phyloP scores from a whole-genome alignment of 1,140 invertebrate species.

The Daktulosphaira vitifoliae region DNA sequence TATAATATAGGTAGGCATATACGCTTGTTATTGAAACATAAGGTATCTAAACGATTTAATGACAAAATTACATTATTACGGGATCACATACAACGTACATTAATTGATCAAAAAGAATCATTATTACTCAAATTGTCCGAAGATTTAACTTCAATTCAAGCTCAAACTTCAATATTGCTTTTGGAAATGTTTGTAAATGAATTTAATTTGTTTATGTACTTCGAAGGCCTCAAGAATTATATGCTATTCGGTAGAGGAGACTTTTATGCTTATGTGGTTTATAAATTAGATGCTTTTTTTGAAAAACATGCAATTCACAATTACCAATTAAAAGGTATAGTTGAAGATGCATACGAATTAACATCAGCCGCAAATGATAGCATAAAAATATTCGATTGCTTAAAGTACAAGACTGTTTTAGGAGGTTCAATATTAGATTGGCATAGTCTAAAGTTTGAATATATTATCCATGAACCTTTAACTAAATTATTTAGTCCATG shows the following conservation, averaged over 20 bases:
- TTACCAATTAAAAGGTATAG: conserved; percentile 11
- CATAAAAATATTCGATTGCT: neutral
- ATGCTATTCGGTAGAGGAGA: conserved; percentile 3
- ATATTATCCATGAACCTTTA: neutral
- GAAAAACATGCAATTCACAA: neutral
- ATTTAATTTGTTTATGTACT: neutral
- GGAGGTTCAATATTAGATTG: neutral
- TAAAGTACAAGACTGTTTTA: neutral
- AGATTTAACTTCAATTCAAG: neutral
- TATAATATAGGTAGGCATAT: conserved; percentile 1
- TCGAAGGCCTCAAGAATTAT: conserved; percentile 6
- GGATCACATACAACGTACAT: neutral
- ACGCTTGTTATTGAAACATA: neutral
- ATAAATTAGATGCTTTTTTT: neutral
- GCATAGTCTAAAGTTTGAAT: conserved; percentile 14
- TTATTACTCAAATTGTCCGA: neutral
- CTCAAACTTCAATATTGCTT: neutral
- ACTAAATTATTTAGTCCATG: neutral
- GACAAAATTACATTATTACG: neutral
- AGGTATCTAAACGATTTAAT: neutral
- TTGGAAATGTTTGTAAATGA: neutral
- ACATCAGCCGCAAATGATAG: neutral
- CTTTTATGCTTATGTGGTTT: neutral
- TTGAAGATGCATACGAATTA: neutral
- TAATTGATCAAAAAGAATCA: neutral